A percentile compares a stretch with the other conserved stretches of the same genome.
These are phyloP conservation scores for Crypturellus undulatus DNA, from an alignment of 2,113 vertebrate species.

Conservation along the genomic window DNA sequence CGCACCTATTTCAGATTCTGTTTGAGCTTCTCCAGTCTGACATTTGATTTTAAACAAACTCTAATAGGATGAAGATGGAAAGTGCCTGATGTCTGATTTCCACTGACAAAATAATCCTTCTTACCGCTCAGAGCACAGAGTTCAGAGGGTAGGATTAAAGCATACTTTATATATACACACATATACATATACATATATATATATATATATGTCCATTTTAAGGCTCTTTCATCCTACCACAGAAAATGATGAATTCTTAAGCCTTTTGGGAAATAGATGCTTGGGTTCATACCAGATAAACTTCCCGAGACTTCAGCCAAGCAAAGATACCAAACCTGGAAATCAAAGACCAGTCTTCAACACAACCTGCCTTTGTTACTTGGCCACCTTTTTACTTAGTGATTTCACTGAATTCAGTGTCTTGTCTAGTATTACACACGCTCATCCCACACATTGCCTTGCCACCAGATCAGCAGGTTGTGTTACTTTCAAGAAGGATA, in stretches of 20 bases:
- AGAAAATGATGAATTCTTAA: not conserved
- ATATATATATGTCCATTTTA: not conserved
- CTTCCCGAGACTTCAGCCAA: too few relatives aligned
- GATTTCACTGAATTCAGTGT: rapidly evolving
- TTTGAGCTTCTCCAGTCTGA: not conserved
- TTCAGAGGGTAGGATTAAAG: not conserved
- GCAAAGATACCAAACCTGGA: not conserved
- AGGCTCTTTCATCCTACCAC: not conserved
- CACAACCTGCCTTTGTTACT: rapidly evolving
- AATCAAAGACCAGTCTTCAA: rapidly evolving
- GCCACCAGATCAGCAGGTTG: not conserved
- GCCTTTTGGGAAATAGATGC: not conserved
- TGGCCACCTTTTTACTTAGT: rapidly evolving
- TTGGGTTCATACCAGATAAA: not conserved
- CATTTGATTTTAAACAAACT: not conserved
- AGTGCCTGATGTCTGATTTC: not conserved
- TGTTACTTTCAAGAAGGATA: not conserved
- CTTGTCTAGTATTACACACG: too few relatives aligned
- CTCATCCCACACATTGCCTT: not conserved
- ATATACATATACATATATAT: too few relatives aligned
- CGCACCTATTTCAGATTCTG: not conserved
- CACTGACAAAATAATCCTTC: not conserved
- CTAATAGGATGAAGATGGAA: not conserved
- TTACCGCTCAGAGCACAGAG: not conserved
- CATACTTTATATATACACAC: too few relatives aligned